Conservation (phyloP, 2,888 invertebrate species). For the Bombylius major region DNA sequence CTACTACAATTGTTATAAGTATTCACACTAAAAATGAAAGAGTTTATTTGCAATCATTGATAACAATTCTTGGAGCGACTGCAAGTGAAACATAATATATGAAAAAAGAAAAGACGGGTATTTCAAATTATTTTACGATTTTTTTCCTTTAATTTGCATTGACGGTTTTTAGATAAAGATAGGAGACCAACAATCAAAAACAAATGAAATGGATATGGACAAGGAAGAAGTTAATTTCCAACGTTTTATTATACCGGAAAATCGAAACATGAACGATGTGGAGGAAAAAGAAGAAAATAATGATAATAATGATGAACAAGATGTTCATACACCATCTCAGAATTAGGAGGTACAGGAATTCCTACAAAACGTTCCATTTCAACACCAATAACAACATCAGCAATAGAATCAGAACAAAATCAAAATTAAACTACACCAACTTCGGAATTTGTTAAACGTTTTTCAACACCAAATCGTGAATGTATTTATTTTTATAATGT, state of each 20-base stretch:
- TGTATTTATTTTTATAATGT: constrained; percentile 9
- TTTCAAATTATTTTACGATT: background rate
- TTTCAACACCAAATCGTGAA: constrained; percentile 11
- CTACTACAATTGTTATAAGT: constrained; percentile 56
- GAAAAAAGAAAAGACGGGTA: constrained; percentile 38
- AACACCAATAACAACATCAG: no score
- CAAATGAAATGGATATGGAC: no score
- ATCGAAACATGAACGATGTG: background rate
- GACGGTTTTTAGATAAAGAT: no score
- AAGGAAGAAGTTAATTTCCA: background rate
- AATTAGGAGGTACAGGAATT: constrained; percentile 11
- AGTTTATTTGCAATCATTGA: constrained; percentile 56
- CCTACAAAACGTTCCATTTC: no score
- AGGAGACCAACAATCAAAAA: no score
- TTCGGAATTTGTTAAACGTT: constrained; percentile 7
- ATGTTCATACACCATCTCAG: constrained; percentile 19
- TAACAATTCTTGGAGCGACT: constrained; percentile 57
- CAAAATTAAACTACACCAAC: background rate
- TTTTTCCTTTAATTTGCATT: background rate
- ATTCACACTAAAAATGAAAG: constrained; percentile 62
- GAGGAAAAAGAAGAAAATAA: no score
- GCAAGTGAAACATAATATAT: constrained; percentile 57
- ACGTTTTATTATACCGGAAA: no score
- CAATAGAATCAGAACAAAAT: no score
- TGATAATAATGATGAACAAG: no score